Conservation (phyloP, 2,888 invertebrate genomes). For the Drosophila greeni region DNA sequence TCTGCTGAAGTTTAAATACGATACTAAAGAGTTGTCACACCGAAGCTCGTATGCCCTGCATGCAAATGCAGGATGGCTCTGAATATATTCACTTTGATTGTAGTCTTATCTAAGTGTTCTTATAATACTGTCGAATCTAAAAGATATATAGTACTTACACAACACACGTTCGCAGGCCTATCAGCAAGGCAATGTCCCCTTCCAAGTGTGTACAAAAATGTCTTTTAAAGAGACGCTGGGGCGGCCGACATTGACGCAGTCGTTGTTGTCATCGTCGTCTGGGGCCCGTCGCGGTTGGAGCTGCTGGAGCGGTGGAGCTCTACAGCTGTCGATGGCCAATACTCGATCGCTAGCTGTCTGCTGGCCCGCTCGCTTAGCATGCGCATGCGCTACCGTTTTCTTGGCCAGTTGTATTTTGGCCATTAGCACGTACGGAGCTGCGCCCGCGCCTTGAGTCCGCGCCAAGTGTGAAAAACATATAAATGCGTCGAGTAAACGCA, state of each 20-base stretch:
- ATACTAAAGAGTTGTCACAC: not conserved
- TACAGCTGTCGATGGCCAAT: slow-evolving; percentile 13
- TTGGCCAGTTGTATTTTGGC: slow-evolving; percentile 76
- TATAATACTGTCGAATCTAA: not conserved
- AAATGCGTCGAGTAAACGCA: slow-evolving; percentile 33
- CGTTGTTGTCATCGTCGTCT: slow-evolving; percentile 27
- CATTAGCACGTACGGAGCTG: slow-evolving; percentile 77
- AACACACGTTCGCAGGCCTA: not conserved
- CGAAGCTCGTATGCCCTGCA: slow-evolving; percentile 9
- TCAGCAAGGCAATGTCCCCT: not conserved
- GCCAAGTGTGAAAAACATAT: slow-evolving; percentile 49
- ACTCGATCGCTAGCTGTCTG: slow-evolving; percentile 12
- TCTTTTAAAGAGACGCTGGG: slow-evolving; percentile 11
- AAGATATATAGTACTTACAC: not conserved
- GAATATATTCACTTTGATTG: not conserved
- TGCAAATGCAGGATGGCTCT: too few relatives aligned
- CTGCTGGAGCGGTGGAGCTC: slow-evolving; percentile 9
- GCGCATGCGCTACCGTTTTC: slow-evolving; percentile 73
- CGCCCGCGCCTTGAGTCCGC: slow-evolving; percentile 58
- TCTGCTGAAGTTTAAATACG: not conserved
- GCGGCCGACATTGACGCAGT: slow-evolving; percentile 14
- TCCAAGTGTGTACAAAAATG: not conserved
- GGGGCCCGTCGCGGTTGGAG: slow-evolving; percentile 25
- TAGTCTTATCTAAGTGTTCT: not conserved
- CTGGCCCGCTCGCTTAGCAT: slow-evolving; percentile 56